Evolutionary conservation across 1,140 invertebrate genomes (phyloP).

Genomic region (Hyphantria cunea): DNA sequence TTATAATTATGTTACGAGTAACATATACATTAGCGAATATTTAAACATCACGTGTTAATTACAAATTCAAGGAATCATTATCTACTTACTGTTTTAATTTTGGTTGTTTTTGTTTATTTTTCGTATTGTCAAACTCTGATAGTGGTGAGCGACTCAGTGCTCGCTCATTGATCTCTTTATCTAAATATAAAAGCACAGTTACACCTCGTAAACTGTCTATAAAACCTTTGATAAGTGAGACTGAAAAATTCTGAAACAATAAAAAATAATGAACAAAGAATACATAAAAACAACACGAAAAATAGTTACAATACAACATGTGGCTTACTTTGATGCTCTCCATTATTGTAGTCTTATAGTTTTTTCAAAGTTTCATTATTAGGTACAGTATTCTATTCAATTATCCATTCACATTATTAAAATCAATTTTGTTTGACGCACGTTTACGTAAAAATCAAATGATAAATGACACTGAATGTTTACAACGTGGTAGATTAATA

Average conservation of each 20-base stretch:
- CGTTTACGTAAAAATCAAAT: conserved; percentile 24
- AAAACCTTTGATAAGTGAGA: conserved; percentile 85
- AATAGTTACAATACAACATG: conserved; percentile 22
- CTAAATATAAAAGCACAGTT: conserved; percentile 86
- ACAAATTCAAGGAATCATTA: not conserved
- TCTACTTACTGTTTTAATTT: conserved; percentile 81
- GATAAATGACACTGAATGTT: conserved; percentile 20
- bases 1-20: no score
- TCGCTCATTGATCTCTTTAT: conserved; percentile 87
- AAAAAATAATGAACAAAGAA: conserved; percentile 41
- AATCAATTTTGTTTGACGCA: conserved; percentile 52
- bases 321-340: conserved; percentile 62
- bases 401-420: conserved; percentile 43
- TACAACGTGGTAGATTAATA: conserved; percentile 3
- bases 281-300: conserved; percentile 31
- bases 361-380: conserved; percentile 52
- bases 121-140: conserved; percentile 68
- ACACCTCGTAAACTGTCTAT: conserved; percentile 87
- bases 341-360: conserved; percentile 46
- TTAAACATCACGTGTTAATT: no score
- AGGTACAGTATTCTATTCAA: conserved; percentile 33
- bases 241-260: conserved; percentile 83
- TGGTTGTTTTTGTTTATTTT: conserved; percentile 75
- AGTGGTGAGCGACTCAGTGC: conserved; percentile 80
- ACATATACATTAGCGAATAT: no score